Conservation (phyloP, 2,797 vertebrate genomes). For the Gymnoscopelus microlampas region DNA sequence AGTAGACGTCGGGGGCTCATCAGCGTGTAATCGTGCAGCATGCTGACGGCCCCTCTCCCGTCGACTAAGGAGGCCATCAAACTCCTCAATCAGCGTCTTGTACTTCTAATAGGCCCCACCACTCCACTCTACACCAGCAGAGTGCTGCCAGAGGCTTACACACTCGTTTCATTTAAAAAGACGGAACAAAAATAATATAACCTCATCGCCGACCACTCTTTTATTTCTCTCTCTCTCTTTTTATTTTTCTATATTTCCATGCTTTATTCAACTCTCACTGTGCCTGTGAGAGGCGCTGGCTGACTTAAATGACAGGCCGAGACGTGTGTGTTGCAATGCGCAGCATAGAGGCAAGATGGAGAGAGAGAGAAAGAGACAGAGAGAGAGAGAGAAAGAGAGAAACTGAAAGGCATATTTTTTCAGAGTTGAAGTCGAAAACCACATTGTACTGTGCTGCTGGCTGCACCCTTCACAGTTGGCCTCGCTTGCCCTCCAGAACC, state of each 20-base stretch:
- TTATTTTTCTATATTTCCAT: slow-evolving; percentile 14
- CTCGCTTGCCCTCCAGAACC: slow-evolving; percentile 1
- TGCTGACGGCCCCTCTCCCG: slow-evolving; percentile 12
- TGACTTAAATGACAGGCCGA: background rate
- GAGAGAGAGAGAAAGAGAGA: slow-evolving; percentile 14
- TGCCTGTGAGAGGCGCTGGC: background rate
- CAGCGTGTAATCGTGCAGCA: slow-evolving; percentile 14
- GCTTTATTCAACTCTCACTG: slow-evolving; percentile 14
- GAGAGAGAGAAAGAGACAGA: slow-evolving; percentile 4
- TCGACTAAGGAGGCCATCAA: slow-evolving; percentile 20
- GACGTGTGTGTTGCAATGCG: slow-evolving; percentile 14
- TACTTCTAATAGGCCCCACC: slow-evolving; percentile 6
- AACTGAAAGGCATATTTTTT: slow-evolving; percentile 30
- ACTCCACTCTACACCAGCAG: slow-evolving; percentile 8
- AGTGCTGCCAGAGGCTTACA: slow-evolving; percentile 47
- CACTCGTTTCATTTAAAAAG: slow-evolving; percentile 54
- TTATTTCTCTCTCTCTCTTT: slow-evolving; percentile 21
- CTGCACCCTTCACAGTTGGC: slow-evolving; percentile 39
- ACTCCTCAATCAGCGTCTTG: slow-evolving; percentile 19
- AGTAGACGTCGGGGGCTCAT: slow-evolving; percentile 26
- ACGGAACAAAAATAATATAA: slow-evolving; percentile 50
- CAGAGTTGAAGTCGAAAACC: slow-evolving; percentile 42
- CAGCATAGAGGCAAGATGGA: slow-evolving; percentile 6
- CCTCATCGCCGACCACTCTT: slow-evolving; percentile 13
- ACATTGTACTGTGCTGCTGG: slow-evolving; percentile 32